phyloP scores from a whole-genome alignment of 2,888 invertebrate genomes.

The Heteromyza rotundicornis region DNA sequence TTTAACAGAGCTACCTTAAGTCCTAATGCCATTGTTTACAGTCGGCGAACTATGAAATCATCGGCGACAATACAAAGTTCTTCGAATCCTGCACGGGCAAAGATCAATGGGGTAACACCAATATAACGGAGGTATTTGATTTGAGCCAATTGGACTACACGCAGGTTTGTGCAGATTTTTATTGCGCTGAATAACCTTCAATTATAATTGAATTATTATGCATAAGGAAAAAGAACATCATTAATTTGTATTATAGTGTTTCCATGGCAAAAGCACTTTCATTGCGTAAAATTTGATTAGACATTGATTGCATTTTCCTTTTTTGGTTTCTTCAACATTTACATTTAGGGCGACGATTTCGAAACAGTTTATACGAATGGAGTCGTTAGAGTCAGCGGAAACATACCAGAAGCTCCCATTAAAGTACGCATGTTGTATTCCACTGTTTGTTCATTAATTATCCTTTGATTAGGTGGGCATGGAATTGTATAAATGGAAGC shows the following conservation, averaged over 20 bases:
- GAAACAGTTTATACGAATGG: conserved; percentile 30
- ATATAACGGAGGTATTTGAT: conserved; percentile 15
- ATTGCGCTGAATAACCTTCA: too few species aligned
- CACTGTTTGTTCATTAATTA: neutral
- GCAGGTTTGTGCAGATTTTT: conserved; percentile 15
- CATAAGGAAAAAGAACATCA: too few species aligned
- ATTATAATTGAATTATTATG: too few species aligned
- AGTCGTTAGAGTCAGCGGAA: conserved; percentile 17
- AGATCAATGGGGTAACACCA: conserved; percentile 19
- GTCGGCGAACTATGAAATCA: conserved; percentile 22
- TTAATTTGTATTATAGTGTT: too few species aligned
- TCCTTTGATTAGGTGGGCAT: conserved; percentile 16
- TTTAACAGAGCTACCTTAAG: too few species aligned
- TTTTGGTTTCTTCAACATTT: too few species aligned
- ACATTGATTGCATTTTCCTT: too few species aligned
- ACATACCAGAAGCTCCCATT: conserved; percentile 17
- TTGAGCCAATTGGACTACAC: conserved; percentile 17
- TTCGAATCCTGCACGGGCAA: conserved; percentile 17
- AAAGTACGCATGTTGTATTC: conserved; percentile 12
- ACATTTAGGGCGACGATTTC: conserved; percentile 28
- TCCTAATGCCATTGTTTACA: conserved; percentile 2
- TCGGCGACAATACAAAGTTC: conserved; percentile 22
- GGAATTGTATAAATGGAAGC: conserved; percentile 24
- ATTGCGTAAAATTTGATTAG: too few species aligned
- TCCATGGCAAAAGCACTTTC: too few species aligned